Base-by-base conservation (phyloP, 2,797 vertebrate species). In the Pipistrellus pipistrellus region DNA sequence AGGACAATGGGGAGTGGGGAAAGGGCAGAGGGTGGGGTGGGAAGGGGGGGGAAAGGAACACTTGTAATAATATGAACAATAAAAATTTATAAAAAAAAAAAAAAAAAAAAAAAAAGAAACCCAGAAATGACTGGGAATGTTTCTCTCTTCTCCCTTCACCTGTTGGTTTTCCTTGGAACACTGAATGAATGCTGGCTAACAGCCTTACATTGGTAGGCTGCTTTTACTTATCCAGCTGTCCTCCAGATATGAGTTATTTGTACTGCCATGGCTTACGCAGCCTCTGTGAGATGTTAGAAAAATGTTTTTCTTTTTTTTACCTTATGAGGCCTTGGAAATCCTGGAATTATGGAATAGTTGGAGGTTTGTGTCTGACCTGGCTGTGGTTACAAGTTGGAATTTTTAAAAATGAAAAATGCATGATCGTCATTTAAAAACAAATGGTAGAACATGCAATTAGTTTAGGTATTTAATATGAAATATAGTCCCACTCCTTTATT, bases 381-480 rank as follows among this genome's bases (percentile, higher is more conserved):
- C 95, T 97, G 97, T 89, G 7, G 84, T 97, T 97, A 95, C 82
- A 94, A 84, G 23, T 84, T 96, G 95, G 94, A 98, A 94, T 93
- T 83, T 96, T 96, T 77, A 92, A 90, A 96, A 89, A 94, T 90
- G 96, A 97, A 97, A 97, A 97, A 80, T 95, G 97, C 72, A 77
- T 97, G 57, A 87, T 38, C 90, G 77, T 64, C 71, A 71, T 96
- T 98, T 96, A 95, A 97, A 98, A 97, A 95, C 89, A 97, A 97
- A 93, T 51, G 96, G 75, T 88, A 96, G 96, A 97, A 95, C 90
- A 96, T 97, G 95, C 84, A 96, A 96, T 96, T 83, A 96, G 93
- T 97, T 98, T 98, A 96, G 96, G 94, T 96, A 95, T 97, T 96
- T 97, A 97, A 96, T 94, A 96, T 94, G 81, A 69, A 71, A 90